Evolutionary conservation across 2,113 vertebrate genomes (phyloP).

Genomic region (Pica pica): DNA sequence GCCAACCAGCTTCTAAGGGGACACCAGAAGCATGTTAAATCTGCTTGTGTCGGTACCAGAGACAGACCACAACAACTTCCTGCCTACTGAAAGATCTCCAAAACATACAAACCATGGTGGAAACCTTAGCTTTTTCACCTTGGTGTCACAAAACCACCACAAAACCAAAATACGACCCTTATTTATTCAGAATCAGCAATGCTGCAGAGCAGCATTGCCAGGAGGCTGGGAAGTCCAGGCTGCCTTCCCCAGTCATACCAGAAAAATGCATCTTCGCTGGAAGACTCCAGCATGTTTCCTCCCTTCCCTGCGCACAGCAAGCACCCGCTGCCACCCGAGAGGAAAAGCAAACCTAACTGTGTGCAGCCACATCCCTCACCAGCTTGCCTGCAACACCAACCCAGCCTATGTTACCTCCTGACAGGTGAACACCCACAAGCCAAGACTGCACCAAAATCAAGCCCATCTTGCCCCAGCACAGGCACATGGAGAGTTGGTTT

Average conservation of each 20-base stretch:
- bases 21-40: not conserved
- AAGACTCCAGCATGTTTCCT: not conserved
- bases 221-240: not conserved
- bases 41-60: not conserved
- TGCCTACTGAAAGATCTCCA: not conserved
- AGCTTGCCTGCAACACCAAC: not conserved
- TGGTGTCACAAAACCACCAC: not conserved
- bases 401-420: not conserved
- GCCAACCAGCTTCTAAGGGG: not conserved
- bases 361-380: not conserved
- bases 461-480: not conserved
- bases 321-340: not conserved
- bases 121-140: not conserved
- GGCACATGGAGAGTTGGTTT: not conserved
- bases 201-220: not conserved
- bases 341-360: not conserved
- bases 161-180: not conserved
- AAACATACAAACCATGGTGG: not conserved
- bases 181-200: not conserved
- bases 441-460: not conserved
- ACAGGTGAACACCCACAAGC: constrained; percentile 5
- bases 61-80: not conserved
- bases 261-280: not conserved
- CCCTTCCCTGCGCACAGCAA: not conserved
- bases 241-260: not conserved